A percentile compares a stretch with the other conserved stretches of the same genome.
These are phyloP conservation scores for Micromussa lordhowensis DNA, from an alignment of 92 coral and sea anemone genomes.

Conservation along the genomic window DNA sequence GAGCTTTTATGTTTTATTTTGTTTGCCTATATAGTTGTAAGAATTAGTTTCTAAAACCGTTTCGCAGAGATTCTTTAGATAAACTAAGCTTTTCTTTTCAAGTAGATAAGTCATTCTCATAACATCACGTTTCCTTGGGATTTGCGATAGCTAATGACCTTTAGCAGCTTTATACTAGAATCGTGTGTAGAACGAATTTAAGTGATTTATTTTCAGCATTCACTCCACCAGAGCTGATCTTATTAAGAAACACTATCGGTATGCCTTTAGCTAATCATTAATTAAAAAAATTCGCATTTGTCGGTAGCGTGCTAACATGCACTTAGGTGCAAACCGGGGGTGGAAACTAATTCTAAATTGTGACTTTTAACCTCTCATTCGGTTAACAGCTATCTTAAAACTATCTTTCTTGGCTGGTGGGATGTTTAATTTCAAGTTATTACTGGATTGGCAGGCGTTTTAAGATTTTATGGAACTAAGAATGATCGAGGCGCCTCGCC, in stretches of 20 bases:
- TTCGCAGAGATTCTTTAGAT: not conserved
- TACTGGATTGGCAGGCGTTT: not conserved
- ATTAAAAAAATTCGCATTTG: not conserved
- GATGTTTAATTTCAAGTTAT: not conserved
- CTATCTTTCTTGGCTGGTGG: not conserved
- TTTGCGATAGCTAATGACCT: not conserved
- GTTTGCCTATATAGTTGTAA: not conserved
- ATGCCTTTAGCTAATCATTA: too few relatives aligned
- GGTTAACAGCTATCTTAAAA: not conserved
- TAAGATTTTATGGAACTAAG: not conserved
- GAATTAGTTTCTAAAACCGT: not conserved
- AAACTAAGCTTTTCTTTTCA: not conserved
- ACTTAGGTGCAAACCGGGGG: not conserved
- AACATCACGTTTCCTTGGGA: constrained; percentile 12
- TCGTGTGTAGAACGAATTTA: not conserved
- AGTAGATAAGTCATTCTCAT: not conserved
- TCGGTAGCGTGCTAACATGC: not conserved
- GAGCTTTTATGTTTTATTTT: not conserved
- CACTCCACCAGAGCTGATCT: not conserved
- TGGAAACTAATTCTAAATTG: not conserved
- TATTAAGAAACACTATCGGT: not conserved
- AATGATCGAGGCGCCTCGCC: not conserved
- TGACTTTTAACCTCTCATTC: not conserved
- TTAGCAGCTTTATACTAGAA: not conserved
- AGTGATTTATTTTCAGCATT: not conserved